These are phyloP conservation scores for Karalla daura DNA, from an alignment of 2,797 vertebrate genomes.

Conservation along the genomic window DNA sequence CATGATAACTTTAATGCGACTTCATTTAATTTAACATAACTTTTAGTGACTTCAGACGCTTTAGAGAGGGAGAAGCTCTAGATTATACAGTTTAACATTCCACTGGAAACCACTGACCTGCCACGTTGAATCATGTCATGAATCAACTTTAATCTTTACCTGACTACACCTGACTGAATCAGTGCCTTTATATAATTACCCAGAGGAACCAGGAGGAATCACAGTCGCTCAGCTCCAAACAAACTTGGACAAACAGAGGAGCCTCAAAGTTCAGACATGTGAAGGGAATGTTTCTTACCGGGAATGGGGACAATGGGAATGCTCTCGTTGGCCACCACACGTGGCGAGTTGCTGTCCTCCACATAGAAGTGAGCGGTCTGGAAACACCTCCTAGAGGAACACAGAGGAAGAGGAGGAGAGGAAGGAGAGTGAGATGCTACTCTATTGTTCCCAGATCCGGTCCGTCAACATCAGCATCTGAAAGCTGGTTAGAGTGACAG, in stretches of 20 bases:
- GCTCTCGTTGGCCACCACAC: constrained; percentile 97
- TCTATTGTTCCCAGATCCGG: constrained; percentile 58
- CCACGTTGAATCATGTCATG: no score
- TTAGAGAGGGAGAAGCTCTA: no score
- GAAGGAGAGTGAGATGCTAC: constrained; percentile 44
- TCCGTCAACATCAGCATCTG: constrained; percentile 65
- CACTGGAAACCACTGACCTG: no score
- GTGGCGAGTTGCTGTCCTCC: constrained; percentile 96
- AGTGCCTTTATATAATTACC: no score
- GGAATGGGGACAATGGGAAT: constrained; percentile 96
- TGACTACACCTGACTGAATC: no score
- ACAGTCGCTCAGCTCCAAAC: background rate
- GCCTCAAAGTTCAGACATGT: background rate
- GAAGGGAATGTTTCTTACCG: constrained; percentile 83
- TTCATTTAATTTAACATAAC: no score
- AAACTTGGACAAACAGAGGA: background rate
- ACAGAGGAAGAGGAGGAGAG: no score
- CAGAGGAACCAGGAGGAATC: no score
- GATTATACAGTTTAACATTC: no score
- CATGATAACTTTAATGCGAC: no score
- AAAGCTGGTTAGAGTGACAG: constrained; percentile 56
- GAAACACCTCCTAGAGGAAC: constrained; percentile 93
- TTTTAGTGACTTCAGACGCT: no score
- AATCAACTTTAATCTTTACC: no score
- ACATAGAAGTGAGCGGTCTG: constrained; percentile 99